Evolutionary conservation across 2,797 vertebrate genomes (phyloP), one percentile per base, ranked within the genome.

Genomic region (Peromyscus eremicus): DNA sequence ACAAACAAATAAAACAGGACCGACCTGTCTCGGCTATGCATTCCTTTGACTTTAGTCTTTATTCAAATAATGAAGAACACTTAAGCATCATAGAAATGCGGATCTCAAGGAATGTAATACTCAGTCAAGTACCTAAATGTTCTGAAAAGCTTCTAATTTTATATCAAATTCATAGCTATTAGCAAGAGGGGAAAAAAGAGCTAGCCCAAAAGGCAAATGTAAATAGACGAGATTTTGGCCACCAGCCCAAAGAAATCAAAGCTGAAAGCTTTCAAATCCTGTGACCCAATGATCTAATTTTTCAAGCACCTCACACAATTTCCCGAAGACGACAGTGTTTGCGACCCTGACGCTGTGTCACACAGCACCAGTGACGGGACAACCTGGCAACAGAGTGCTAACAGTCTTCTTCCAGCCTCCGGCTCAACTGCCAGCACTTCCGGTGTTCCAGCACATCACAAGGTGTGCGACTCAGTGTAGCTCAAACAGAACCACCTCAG

Each of bases 191-290:
- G 9, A 4, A 1, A 17, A 34, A 55, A 62, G 27, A 6, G 19
- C 13, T 89, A 75, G 40, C 34, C 46, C 94, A 87, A 83, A 75
- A 6, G 64, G n/a, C 32, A 93, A 89, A 76, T 27, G 29, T 27
- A 95, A 97, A 83, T 46, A 92, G n/a, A 1, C 32, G 49, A 13
- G 32, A 93, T 62, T 91, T 85, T 88, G 81, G 84, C 81, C 55
- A 95, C 3, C 1, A 66, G 64, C 37, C 52, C 80, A 91, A 93
- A 19, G 76, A 97, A 93, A 95, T 60, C 43, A n/a, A 89, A 93
- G 55, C 71, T 81, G 46, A 94, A 94, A 92, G 90, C 68, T 93
- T 92, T 95, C 85, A 68, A 93, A 96, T 81, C 16, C 68, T 60
- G 40, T 87, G 71, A 89, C 73, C 76, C 86, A 90, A 96, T 92